Evolutionary conservation across 2,888 invertebrate species (phyloP), one percentile per base, ranked within the genome.

Genomic region (Drosophila borealis): DNA sequence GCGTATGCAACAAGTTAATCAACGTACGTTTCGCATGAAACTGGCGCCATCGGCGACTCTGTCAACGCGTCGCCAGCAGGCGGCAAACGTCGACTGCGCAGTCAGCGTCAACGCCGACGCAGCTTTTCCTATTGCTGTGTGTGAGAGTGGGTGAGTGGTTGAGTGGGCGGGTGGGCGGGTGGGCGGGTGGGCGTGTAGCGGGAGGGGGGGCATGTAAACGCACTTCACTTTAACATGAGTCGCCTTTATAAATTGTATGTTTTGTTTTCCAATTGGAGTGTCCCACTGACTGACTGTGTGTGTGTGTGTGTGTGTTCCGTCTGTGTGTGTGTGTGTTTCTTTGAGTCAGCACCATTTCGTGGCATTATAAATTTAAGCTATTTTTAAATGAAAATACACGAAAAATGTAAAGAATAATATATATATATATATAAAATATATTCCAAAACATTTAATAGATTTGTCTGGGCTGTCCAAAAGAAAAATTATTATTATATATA

Each of bases 1-100:
- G 85, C 85, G 83, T 78, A 83, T 84, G 87, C 85, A 85, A 85
- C 85, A 85, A 85, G 85, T 85, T 84, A 85, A 86, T 84, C 84
- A 86, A 80, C 84, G 77, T 77, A 81, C 84, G 82, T 77, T 77
- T 79, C 70, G 80, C 77, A 80, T 77, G 71, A 80, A 85, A 85
- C 86, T 85, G 86, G 81, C 81, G 84, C 83, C 82, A 63, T 37
- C 49, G 66, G 66, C 64, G 71, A 69, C 53, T 57, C 77, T 53
- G 68, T 50, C 64, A 51, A 46, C 56, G 64, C 69, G 79, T 79
- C 84, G 81, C 70, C 77, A 41, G 34, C 81, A 50, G 37, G 61
- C 80, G 46, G 60, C 71, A 37, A 41, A 25, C 68, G 53, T 59
- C 39, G 42, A 19, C 70, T 39, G 74, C 80, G 73, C 84, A 17